Conservation (phyloP, 30 jellyfish, hydroid and myxozoan species). For the Mastigias papua region DNA sequence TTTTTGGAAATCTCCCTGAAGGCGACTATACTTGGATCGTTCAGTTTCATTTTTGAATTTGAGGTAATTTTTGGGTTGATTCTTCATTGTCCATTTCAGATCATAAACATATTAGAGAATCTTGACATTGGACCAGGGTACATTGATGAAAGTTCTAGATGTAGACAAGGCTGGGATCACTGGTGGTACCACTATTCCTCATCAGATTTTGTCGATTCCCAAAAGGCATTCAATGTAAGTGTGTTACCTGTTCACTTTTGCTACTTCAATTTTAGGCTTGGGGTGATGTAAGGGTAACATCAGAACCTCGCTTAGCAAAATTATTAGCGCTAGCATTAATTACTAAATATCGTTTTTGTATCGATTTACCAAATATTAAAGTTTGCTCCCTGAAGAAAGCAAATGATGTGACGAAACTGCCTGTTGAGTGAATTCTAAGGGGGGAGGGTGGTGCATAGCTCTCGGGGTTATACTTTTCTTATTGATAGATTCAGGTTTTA, state of each 20-base stretch:
- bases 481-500: background rate
- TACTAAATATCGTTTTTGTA: no score
- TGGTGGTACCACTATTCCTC: slow-evolving; percentile 44
- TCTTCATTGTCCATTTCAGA: background rate
- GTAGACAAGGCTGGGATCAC: background rate
- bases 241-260: no score
- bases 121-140: slow-evolving; percentile 56
- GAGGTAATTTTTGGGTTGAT: no score
- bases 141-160: background rate
- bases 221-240: slow-evolving; percentile 86
- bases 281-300: no score
- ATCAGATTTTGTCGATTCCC: slow-evolving; percentile 77
- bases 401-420: background rate
- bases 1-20: no score
- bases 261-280: no score
- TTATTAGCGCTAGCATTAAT: no score
- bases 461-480: background rate
- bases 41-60: no score
- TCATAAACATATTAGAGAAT: background rate
- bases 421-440: background rate
- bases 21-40: no score
- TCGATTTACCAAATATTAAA: no score
- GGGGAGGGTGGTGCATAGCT: no score
- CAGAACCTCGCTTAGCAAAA: no score
- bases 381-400: background rate